Percentiles rank a stretch among this genome's conserved stretches.
These are phyloP conservation scores for Microcebus murinus DNA, from an alignment of 2,113 vertebrate species.

Conservation along the genomic window DNA sequence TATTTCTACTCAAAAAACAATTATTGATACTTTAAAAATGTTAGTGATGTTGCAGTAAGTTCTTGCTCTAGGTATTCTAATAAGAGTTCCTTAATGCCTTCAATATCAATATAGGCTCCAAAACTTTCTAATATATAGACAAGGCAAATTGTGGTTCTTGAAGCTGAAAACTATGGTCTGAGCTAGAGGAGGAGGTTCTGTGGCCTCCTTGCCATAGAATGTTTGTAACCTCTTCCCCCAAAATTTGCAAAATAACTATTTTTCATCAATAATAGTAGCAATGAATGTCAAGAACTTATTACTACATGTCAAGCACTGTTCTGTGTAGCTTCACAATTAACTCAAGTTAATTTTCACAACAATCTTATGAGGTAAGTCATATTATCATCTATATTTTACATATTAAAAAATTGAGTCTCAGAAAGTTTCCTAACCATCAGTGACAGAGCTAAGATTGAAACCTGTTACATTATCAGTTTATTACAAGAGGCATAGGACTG, in stretches of 20 bases:
- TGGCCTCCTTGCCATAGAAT: not conserved
- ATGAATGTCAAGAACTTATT: not conserved
- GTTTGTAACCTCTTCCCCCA: not conserved
- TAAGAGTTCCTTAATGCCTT: not conserved
- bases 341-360: not conserved
- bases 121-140: not conserved
- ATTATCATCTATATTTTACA: not conserved
- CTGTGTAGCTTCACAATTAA: not conserved
- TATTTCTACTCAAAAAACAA: not conserved
- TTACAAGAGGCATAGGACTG: not conserved
- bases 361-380: not conserved
- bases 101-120: not conserved
- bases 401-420: not conserved
- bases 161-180: not conserved
- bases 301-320: not conserved
- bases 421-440: not conserved
- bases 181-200: not conserved
- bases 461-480: not conserved
- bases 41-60: not conserved
- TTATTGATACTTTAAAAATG: not conserved
- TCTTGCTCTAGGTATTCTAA: not conserved
- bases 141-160: not conserved
- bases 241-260: not conserved
- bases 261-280: not conserved
- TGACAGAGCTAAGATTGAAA: slow-evolving; percentile 1